Evolutionary conservation across 2,888 invertebrate species (phyloP), one percentile per base, ranked within the genome.

Genomic region (Alcis repandata): DNA sequence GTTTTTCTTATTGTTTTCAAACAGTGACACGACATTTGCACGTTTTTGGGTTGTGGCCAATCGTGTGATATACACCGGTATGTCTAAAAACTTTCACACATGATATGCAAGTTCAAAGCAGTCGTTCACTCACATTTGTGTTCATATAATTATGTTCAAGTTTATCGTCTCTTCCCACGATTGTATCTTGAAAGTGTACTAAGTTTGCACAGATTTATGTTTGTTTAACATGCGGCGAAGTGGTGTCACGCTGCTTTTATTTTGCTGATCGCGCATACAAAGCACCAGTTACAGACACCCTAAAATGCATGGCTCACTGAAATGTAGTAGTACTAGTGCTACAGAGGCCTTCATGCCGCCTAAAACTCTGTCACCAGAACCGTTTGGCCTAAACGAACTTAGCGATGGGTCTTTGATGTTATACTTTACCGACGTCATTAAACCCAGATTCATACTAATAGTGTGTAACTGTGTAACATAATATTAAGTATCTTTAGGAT

Each of bases 101-200:
- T 80, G 78, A 73, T 75, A 75, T 77, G 76, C 79, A 72, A 80
- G 76, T 79, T 69, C 81, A 79, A 79, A 80, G 81, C 81, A 74
- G 84, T 84, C 82, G 82, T 85, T 85, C 84, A 79, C 84, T 83
- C 83, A 81, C 84, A 83, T 87, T 86, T 83, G 83, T 85, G 82
- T 85, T 83, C 79, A 80, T 84, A 88, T 85, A 89, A 90, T 90
- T 87, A 88, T 83, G 80, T 83, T 79, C 82, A 81, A 82, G 80
- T 85, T 87, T 82, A 86, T 86, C 83, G 83, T 86, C 80, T 85
- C 80, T 90, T 91, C 89, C 87, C 91, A 91, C 91, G 87, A 90
- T 89, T 83, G 82, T 89, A 87, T 87, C 87, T 82, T 80, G 77
- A 75, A 76, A 82, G 79, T 75, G 76, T 79, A 80, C 80, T 77